A percentile compares a stretch with the other conserved stretches of the same genome.
These are phyloP conservation scores for Panagrolaimus sp. DNA, from an alignment of 1,140 invertebrate genomes.

Conservation along the genomic window DNA sequence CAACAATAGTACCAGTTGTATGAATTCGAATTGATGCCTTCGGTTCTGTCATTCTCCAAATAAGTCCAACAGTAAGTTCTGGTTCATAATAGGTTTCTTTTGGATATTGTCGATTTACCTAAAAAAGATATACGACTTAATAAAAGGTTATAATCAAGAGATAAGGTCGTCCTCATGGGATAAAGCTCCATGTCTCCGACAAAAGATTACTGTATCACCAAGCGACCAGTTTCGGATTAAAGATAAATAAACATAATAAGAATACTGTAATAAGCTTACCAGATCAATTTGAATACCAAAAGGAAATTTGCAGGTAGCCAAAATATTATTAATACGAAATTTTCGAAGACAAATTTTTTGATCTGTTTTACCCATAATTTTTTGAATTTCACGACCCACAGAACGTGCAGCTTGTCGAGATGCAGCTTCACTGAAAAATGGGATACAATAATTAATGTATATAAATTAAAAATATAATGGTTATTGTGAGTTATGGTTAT, in stretches of 20 bases:
- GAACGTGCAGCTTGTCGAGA: neutral
- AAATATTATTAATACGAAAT: slow-evolving; percentile 69
- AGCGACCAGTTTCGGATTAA: neutral
- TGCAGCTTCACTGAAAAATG: neutral
- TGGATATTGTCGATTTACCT: slow-evolving; percentile 42
- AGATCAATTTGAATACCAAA: slow-evolving; percentile 84
- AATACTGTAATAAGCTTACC: neutral
- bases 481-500: no score
- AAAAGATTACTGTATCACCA: no score
- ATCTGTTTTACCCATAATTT: neutral
- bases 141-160: no score
- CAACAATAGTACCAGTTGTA: slow-evolving; percentile 54
- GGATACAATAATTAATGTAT: neutral
- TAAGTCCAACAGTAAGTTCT: slow-evolving; percentile 50
- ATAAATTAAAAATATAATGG: neutral
- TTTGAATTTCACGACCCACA: neutral
- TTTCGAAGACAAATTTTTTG: slow-evolving; percentile 2
- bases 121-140: neutral
- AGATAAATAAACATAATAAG: neutral
- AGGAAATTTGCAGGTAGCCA: slow-evolving; percentile 92
- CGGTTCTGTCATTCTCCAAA: slow-evolving; percentile 47
- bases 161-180: no score
- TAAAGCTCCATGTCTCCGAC: no score
- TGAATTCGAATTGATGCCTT: slow-evolving; percentile 55
- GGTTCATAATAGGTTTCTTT: slow-evolving; percentile 50